Evolutionary conservation across 2,113 vertebrate species (phyloP).

Genomic region (Gobio gobio): DNA sequence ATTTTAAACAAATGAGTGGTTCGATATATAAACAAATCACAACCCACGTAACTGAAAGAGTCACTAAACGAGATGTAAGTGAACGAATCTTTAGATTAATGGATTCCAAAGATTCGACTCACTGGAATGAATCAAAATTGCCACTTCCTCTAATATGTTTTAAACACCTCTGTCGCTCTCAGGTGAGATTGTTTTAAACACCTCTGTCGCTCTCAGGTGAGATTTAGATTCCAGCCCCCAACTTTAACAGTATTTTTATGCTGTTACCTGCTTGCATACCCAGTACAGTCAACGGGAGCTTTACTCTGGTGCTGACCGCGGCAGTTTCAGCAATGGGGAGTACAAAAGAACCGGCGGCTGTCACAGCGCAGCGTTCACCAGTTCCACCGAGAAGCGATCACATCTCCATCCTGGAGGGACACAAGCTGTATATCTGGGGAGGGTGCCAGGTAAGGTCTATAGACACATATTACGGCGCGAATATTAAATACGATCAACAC

Average conservation of each 20-base stretch:
- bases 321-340: neutral
- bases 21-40: no score
- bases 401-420: slow-evolving; percentile 83
- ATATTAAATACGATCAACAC: neutral
- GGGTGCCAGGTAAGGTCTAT: slow-evolving; percentile 88
- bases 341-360: neutral
- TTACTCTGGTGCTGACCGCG: neutral
- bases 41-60: no score
- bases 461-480: neutral
- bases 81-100: no score
- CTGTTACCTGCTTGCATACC: slow-evolving; percentile 39
- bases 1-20: no score
- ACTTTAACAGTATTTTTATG: neutral
- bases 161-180: neutral
- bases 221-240: slow-evolving; percentile 7
- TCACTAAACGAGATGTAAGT: no score
- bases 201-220: neutral
- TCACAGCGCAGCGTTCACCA: slow-evolving; percentile 47
- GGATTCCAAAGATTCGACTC: no score
- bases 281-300: neutral
- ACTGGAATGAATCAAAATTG: neutral
- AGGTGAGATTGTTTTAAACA: neutral
- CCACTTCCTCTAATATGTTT: neutral
- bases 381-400: slow-evolving; percentile 88
- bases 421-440: slow-evolving; percentile 88